These are phyloP conservation scores for Margaritifera margaritifera DNA, from an alignment of 2,888 invertebrate species.

Conservation along the genomic window DNA sequence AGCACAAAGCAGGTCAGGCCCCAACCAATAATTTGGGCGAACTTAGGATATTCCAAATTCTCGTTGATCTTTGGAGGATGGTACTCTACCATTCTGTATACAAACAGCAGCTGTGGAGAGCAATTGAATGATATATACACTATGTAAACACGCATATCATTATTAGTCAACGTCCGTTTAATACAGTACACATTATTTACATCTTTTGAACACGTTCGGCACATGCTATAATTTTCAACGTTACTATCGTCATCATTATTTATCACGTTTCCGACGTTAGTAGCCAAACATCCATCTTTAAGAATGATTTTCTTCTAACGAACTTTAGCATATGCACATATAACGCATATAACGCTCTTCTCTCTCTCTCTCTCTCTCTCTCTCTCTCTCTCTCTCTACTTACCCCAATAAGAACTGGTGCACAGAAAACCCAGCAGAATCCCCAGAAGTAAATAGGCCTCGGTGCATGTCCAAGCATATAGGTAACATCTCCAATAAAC, in stretches of 20 bases:
- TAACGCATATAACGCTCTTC: no score
- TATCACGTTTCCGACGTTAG: no score
- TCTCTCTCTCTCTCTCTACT: conserved; percentile 23
- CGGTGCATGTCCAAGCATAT: conserved; percentile 58
- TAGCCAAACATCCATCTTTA: no score
- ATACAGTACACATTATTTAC: not conserved
- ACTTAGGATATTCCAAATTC: conserved; percentile 43
- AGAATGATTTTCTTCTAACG: no score
- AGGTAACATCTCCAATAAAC: conserved; percentile 55
- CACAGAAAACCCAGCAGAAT: conserved; percentile 82
- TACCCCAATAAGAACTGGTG: conserved; percentile 82
- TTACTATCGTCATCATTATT: no score
- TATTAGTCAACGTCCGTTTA: not conserved
- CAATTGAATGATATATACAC: not conserved
- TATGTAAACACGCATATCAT: not conserved
- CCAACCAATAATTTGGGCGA: conserved; percentile 60
- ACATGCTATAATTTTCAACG: not conserved
- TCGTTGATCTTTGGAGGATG: conserved; percentile 44
- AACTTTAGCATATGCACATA: no score
- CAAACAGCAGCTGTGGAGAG: conserved; percentile 49
- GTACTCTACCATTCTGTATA: conserved; percentile 57
- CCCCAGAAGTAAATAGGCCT: conserved; percentile 78
- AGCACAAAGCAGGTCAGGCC: conserved; percentile 44
- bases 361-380: not conserved
- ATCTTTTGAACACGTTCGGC: not conserved